These are phyloP conservation scores for Tiphia femorata DNA, from an alignment of 2,888 invertebrate species.

Conservation along the genomic window DNA sequence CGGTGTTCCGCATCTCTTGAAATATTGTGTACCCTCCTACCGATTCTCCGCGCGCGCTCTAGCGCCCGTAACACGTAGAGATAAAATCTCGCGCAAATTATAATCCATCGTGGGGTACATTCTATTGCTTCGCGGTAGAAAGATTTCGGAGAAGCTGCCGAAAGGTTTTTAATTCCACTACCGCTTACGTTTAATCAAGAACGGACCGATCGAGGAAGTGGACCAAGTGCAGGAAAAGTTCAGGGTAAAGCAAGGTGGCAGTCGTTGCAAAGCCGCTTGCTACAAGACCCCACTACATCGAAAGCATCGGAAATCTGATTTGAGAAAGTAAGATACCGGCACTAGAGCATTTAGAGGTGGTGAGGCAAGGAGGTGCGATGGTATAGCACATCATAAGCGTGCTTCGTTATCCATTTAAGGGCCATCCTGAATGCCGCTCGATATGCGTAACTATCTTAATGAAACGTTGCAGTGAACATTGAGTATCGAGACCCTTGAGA, in stretches of 20 bases:
- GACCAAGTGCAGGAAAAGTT: conserved; percentile 15
- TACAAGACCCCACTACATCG: conserved; percentile 24
- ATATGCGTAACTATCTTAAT: too few relatives aligned
- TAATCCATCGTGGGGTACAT: too few relatives aligned
- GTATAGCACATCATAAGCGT: conserved; percentile 26
- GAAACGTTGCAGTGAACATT: too few relatives aligned
- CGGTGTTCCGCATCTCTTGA: too few relatives aligned
- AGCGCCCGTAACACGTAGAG: too few relatives aligned
- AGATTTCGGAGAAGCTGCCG: background rate
- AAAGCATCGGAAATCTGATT: conserved; percentile 15
- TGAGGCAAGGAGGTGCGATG: conserved; percentile 21
- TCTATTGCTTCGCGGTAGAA: too few relatives aligned
- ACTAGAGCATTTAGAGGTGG: conserved; percentile 10
- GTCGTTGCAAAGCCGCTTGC: conserved; percentile 38
- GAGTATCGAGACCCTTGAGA: too few relatives aligned
- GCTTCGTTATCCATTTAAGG: conserved; percentile 16
- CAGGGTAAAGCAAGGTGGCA: conserved; percentile 8
- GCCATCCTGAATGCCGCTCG: too few relatives aligned
- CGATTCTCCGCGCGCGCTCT: too few relatives aligned
- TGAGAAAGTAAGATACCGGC: conserved; percentile 21
- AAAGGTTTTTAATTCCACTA: too few relatives aligned
- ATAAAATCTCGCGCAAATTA: too few relatives aligned
- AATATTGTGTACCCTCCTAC: too few relatives aligned
- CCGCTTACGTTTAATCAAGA: background rate
- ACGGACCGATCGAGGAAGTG: conserved; percentile 20